Evolutionary conservation across 2,113 vertebrate genomes (phyloP), one percentile per base, ranked within the genome.

Genomic region (Myodes glareolus): DNA sequence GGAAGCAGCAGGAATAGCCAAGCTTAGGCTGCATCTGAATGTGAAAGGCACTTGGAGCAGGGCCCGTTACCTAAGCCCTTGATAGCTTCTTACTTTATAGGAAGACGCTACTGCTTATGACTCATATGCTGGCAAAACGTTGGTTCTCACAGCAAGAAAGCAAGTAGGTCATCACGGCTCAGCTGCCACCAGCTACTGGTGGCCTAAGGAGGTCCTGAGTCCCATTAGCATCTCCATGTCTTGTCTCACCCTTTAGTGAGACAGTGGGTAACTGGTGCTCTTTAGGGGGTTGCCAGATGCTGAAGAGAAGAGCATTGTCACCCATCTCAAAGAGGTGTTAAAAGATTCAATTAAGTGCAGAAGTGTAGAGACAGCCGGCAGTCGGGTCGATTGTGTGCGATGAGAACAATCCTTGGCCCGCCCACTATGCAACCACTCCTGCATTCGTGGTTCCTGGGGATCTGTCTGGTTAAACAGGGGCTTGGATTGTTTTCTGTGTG

Each of bases 51-150:
- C 16, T 31, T 5, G 75, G 91, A 84, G 17, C 13, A 27, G 55
- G 6, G 6, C n/a, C n/a, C n/a, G n/a, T n/a, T n/a, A 94, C 16
- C 7, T 1, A 55, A 45, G n/a, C 10, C 25, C 13, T 8, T 12
- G 55, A 3, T 6, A 7, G 52, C 90, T 77, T 93, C 45, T 76
- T 87, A 10, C 52, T 95, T 92, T 78, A 42, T 21, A 25, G 31
- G 50, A 88, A 96, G 67, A 77, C 45, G n/a, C 63, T 63, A 89
- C 36, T 88, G 76, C 11, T 36, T 7, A 11, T 96, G 81, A 94
- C 33, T 89, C 52, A 75, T 14, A 19, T 36, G 33, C 90, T 89
- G 81, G 47, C 50, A 72, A 36, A 87, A 65, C 58, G 50, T 23
- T 42, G 72, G 58, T 86, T 91, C 58, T 94, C n/a, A n/a, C 11